Evolutionary conservation across 2,113 vertebrate genomes (phyloP).

Genomic region (Upupa epops): DNA sequence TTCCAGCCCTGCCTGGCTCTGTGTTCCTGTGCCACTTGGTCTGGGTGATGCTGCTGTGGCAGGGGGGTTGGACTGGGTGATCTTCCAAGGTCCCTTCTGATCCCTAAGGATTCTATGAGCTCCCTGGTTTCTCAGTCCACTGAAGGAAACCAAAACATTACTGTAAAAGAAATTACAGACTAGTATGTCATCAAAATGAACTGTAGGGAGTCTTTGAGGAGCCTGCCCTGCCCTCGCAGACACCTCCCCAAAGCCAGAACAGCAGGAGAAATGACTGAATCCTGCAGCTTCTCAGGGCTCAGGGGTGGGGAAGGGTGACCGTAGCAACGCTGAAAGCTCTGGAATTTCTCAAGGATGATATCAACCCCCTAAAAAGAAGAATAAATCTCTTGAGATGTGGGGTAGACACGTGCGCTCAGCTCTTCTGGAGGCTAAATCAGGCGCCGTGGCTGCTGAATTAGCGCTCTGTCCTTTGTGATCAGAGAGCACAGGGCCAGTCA

Average conservation of each 20-base stretch:
- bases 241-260: not conserved
- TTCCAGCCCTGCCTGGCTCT: no score
- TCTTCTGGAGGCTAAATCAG: not conserved
- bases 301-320: not conserved
- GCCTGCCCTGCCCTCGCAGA: not conserved
- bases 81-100: no score
- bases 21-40: no score
- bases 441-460: not conserved
- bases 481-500: not conserved
- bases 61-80: no score
- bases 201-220: not conserved
- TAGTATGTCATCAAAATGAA: not conserved
- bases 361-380: not conserved
- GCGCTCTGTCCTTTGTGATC: not conserved
- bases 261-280: not conserved
- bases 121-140: not conserved
- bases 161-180: not conserved
- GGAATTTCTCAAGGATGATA: not conserved
- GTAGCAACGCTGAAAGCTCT: not conserved
- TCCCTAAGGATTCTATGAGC: no score
- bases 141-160: not conserved
- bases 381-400: not conserved
- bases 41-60: no score
- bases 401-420: not conserved
- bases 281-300: not conserved